These are phyloP conservation scores for Hylaeus anthracinus DNA, from an alignment of 1,140 invertebrate species.

Conservation along the genomic window DNA sequence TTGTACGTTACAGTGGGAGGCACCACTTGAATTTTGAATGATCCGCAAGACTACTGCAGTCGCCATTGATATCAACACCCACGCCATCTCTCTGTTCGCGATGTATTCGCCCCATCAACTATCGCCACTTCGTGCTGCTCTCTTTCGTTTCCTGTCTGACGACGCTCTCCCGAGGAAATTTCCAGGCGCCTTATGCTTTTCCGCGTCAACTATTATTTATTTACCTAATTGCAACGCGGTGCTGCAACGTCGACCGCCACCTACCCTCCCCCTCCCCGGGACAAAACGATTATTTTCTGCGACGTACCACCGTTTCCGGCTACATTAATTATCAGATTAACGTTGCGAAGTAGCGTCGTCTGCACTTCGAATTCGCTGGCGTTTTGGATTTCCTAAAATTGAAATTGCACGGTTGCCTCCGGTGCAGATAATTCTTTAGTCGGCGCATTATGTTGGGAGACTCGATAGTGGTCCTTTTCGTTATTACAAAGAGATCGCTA, in stretches of 20 bases:
- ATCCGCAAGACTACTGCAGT: constrained; percentile 27
- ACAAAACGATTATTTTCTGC: constrained; percentile 12
- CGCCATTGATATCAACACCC: constrained; percentile 55
- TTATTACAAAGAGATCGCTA: too few species aligned
- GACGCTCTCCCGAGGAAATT: constrained; percentile 43
- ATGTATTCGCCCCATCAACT: constrained; percentile 49
- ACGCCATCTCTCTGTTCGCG: constrained; percentile 15
- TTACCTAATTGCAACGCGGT: constrained; percentile 61
- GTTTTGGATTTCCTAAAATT: too few species aligned
- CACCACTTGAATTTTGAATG: constrained; percentile 54
- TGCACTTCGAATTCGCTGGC: too few species aligned
- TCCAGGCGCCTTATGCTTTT: constrained; percentile 46
- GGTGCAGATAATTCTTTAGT: too few species aligned
- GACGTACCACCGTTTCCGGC: not conserved
- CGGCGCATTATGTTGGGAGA: too few species aligned
- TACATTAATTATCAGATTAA: constrained; percentile 5
- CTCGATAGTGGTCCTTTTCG: too few species aligned
- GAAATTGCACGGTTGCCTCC: too few species aligned
- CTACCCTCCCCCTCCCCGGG: not conserved
- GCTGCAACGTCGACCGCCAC: not conserved
- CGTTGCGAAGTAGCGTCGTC: not conserved
- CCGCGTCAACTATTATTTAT: constrained; percentile 68
- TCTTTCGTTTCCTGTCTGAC: constrained; percentile 20
- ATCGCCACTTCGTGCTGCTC: constrained; percentile 25
- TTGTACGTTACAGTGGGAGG: constrained; percentile 21